Base-by-base conservation (phyloP, 2,113 vertebrate species). In the Lepus europaeus region DNA sequence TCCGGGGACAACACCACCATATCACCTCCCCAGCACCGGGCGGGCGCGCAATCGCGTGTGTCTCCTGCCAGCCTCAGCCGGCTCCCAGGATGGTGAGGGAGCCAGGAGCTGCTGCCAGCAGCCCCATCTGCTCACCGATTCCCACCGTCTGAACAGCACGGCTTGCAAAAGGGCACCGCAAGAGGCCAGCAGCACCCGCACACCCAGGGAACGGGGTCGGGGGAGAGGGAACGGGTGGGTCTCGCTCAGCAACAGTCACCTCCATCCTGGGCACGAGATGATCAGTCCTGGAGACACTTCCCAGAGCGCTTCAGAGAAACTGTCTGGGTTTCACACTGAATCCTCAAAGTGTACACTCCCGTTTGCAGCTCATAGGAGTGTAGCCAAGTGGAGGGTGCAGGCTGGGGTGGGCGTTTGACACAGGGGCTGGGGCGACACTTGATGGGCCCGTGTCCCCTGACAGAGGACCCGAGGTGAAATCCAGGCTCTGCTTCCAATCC, bases 111-210 rank as follows among this genome's bases (percentile, higher is more conserved):
- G 45, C 79, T 76, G 94, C 89, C 94, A 96, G 89, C 56, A 53
- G 36, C 61, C 68, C 89, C 89, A 82, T 87, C 90, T 94, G 97
- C 89, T 97, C 73, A 25, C 87, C 16, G 3, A 22, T 87, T 95
- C 95, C 97, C 95, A 96, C 89, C 93, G 90, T 81, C 89, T 53
- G 78, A 85, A 49, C 51, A 4, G 83, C 6, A 0, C 8, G 0
- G 82, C 69, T 85, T 87, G 81, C 96, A 77, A 23, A 19, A 73
- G 80, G 49, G 76, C 1, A 23, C 0, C 0, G 23, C 45, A 0
- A 29, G 77, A 49, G 85, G 85, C 93, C 2, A 1, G 86, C 59
- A 4, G 70, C 39, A 6, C 13, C 53, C 59, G 70, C 53, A 16
- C 39, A 13, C 0, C 11, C 10, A 9, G 64, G 1, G 23, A 27